These are phyloP conservation scores for Acrocera orbiculus DNA, from an alignment of 2,888 invertebrate genomes.

Conservation along the genomic window DNA sequence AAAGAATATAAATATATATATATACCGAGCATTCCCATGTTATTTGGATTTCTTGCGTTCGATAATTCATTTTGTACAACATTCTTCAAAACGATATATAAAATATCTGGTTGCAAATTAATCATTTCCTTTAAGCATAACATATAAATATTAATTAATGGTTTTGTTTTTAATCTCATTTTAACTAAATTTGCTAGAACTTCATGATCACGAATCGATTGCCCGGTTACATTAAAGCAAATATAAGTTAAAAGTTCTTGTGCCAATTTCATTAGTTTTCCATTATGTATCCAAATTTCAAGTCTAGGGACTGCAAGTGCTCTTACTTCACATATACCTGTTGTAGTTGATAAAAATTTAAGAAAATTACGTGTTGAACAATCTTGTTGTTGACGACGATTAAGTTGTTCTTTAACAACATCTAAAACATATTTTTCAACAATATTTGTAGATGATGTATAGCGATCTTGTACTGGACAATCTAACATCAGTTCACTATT, in stretches of 20 bases:
- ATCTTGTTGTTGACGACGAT: conserved; percentile 68
- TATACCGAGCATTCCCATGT: conserved; percentile 65
- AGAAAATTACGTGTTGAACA: conserved; percentile 79
- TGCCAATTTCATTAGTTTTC: conserved; percentile 79
- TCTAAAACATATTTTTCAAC: conserved; percentile 65
- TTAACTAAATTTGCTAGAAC: conserved; percentile 74
- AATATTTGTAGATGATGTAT: conserved; percentile 26
- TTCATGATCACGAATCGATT: conserved; percentile 46
- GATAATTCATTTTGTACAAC: conserved; percentile 92
- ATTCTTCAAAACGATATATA: conserved; percentile 71
- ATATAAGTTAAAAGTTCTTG: conserved; percentile 82
- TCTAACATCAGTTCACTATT: conserved; percentile 30
- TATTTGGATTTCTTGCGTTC: conserved; percentile 81
- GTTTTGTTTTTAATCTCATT: conserved; percentile 85
- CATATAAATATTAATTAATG: conserved; percentile 74
- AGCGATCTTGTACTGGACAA: conserved; percentile 38
- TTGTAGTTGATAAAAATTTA: conserved; percentile 64
- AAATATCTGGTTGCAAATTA: conserved; percentile 62
- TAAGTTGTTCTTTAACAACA: conserved; percentile 72
- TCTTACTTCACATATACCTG: conserved; percentile 64
- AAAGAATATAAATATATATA: not conserved
- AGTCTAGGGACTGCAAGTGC: conserved; percentile 37
- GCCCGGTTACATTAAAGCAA: conserved; percentile 72
- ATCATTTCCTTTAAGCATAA: conserved; percentile 83
- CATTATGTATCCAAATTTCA: conserved; percentile 90